Conservation (phyloP, 2,113 vertebrate species). For the Hepsetus odoe region DNA sequence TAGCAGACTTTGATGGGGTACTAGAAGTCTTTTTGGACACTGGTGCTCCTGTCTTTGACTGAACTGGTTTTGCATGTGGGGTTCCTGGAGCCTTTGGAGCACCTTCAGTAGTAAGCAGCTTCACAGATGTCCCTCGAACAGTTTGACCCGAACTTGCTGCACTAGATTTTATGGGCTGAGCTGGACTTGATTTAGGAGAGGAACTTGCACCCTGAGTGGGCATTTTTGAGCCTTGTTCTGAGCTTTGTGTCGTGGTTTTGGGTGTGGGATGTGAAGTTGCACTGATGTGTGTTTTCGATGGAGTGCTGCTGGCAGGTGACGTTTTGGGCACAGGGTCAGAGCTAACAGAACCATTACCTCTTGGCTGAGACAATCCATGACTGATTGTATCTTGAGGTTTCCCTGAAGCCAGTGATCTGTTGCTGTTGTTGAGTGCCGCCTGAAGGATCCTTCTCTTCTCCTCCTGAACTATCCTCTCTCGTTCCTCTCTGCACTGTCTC, state of each 20-base stretch:
- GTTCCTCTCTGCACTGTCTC: conserved; percentile 88
- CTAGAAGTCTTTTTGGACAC: conserved; percentile 51
- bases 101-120: conserved; percentile 19
- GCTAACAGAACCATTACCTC: conserved; percentile 53
- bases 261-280: conserved; percentile 32
- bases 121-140: conserved; percentile 34
- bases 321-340: conserved; percentile 61
- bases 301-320: conserved; percentile 41
- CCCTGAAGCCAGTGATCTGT: conserved; percentile 69
- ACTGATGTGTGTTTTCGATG: conserved; percentile 47
- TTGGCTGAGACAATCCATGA: conserved; percentile 44
- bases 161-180: conserved; percentile 49
- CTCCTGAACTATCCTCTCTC: conserved; percentile 90
- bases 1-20: conserved; percentile 62
- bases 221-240: conserved; percentile 53
- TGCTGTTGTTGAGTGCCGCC: conserved; percentile 72
- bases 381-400: conserved; percentile 57
- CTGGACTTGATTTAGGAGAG: conserved; percentile 59
- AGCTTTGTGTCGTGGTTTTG: conserved; percentile 54
- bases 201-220: conserved; percentile 40
- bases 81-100: conserved; percentile 18
- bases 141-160: conserved; percentile 42
- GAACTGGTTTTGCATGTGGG: conserved; percentile 2
- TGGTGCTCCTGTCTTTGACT: conserved; percentile 66
- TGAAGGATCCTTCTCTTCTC: conserved; percentile 88